Conservation (phyloP, 2,888 invertebrate genomes). For the Noctuana brunneofusca region DNA sequence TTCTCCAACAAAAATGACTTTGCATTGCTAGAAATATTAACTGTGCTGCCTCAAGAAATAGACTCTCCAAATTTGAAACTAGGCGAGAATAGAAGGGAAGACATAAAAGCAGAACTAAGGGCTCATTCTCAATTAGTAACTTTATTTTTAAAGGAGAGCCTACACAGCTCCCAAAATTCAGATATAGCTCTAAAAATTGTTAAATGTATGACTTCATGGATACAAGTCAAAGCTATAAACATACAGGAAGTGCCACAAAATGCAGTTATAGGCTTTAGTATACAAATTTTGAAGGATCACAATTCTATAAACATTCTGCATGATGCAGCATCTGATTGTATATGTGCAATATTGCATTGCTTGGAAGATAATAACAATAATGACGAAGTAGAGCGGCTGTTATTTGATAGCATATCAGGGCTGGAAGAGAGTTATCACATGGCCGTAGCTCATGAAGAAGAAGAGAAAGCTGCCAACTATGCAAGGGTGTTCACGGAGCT, state of each 20-base stretch:
- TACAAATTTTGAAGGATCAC: constrained; percentile 86
- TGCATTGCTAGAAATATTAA: constrained; percentile 95
- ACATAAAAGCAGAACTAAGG: constrained; percentile 91
- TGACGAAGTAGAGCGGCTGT: constrained; percentile 88
- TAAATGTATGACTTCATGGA: constrained; percentile 96
- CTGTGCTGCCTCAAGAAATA: constrained; percentile 97
- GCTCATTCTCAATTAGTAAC: constrained; percentile 89
- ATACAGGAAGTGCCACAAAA: constrained; percentile 89
- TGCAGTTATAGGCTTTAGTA: constrained; percentile 87
- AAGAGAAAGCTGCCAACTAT: constrained; percentile 96
- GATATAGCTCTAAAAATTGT: constrained; percentile 89
- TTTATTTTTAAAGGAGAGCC: constrained; percentile 90
- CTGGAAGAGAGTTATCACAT: constrained; percentile 94
- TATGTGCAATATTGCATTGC: constrained; percentile 92
- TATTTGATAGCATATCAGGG: constrained; percentile 91
- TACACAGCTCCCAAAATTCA: constrained; percentile 86
- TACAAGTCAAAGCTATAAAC: constrained; percentile 91
- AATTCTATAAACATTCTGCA: constrained; percentile 87
- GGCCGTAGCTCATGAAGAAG: constrained; percentile 96
- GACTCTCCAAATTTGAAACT: constrained; percentile 90
- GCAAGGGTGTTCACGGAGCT: constrained; percentile 97
- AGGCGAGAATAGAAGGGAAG: constrained; percentile 94
- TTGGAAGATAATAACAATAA: constrained; percentile 90
- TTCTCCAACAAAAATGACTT: constrained; percentile 88
- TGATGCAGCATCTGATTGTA: constrained; percentile 94